A percentile compares a stretch with the other conserved stretches of the same genome.
Conservation (phyloP, 2,113 vertebrate species). For the Chloropsis cyanopogon region DNA sequence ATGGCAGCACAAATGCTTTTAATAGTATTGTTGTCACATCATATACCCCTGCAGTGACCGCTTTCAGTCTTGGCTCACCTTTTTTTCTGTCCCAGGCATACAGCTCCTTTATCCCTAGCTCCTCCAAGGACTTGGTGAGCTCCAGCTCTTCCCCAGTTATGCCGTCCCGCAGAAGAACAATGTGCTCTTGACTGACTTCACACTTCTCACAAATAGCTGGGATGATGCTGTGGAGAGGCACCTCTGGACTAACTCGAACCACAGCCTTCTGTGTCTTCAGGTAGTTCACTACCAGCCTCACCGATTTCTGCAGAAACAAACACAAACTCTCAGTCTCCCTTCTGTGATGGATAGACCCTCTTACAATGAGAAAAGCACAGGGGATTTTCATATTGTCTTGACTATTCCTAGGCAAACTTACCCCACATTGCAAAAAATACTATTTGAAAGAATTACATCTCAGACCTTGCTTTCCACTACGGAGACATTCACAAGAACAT, state of each 20-base stretch:
- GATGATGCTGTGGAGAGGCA: constrained; percentile 82
- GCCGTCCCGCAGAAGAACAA: constrained; percentile 84
- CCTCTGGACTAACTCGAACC: constrained; percentile 87
- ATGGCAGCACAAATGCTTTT: neutral
- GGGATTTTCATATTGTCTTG: neutral
- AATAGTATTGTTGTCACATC: neutral
- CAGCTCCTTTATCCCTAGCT: constrained; percentile 89
- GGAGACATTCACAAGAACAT: neutral
- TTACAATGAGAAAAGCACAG: neutral
- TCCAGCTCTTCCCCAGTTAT: constrained; percentile 84
- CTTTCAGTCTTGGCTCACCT: constrained; percentile 75
- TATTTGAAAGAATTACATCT: neutral
- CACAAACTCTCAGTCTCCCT: neutral
- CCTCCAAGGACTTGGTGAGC: constrained; percentile 84
- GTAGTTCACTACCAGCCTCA: constrained; percentile 94
- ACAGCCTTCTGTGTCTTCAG: constrained; percentile 90
- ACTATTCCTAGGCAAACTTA: neutral
- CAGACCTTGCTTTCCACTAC: neutral
- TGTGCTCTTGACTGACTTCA: constrained; percentile 83
- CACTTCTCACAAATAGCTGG: constrained; percentile 94
- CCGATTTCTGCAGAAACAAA: constrained; percentile 81
- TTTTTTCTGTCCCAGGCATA: constrained; percentile 87
- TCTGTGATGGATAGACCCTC: rapidly evolving
- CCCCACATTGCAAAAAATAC: neutral
- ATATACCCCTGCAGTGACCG: rapidly evolving